A percentile compares a stretch with the other conserved stretches of the same genome.
Evolutionary conservation across 2,113 vertebrate species (phyloP).

Genomic region (Euleptes europaea): DNA sequence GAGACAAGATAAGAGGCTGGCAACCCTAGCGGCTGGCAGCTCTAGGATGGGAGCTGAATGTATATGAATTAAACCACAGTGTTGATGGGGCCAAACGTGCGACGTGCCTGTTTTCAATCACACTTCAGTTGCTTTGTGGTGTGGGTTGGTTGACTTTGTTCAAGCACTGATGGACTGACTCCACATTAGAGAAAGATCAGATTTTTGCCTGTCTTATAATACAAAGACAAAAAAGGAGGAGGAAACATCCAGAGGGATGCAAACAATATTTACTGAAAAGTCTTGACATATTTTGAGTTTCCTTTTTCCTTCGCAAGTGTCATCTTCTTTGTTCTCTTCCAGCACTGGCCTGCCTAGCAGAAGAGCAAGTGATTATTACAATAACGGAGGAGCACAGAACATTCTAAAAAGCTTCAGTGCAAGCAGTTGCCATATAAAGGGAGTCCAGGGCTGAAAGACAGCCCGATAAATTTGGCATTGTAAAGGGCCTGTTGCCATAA

Average conservation of each 20-base stretch:
- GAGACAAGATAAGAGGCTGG: too few species aligned
- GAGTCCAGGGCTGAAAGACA: constrained; percentile 41
- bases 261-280: neutral
- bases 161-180: neutral
- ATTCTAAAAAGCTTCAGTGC: neutral
- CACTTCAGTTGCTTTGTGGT: neutral
- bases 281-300: neutral
- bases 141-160: neutral
- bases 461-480: constrained; percentile 29
- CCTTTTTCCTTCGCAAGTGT: neutral
- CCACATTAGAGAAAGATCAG: too few species aligned
- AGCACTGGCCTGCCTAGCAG: neutral
- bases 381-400: neutral
- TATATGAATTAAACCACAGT: too few species aligned
- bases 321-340: neutral
- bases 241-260: neutral
- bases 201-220: neutral
- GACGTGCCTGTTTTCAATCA: too few species aligned
- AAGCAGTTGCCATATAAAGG: neutral
- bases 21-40: too few species aligned
- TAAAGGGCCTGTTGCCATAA: constrained; percentile 33
- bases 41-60: too few species aligned
- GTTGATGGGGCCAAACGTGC: too few species aligned
- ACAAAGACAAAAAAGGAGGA: neutral
- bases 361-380: neutral